A percentile compares a stretch with the other conserved stretches of the same genome.
phyloP scores from a whole-genome alignment of 2,888 invertebrate species.

The Cinara cedri region DNA sequence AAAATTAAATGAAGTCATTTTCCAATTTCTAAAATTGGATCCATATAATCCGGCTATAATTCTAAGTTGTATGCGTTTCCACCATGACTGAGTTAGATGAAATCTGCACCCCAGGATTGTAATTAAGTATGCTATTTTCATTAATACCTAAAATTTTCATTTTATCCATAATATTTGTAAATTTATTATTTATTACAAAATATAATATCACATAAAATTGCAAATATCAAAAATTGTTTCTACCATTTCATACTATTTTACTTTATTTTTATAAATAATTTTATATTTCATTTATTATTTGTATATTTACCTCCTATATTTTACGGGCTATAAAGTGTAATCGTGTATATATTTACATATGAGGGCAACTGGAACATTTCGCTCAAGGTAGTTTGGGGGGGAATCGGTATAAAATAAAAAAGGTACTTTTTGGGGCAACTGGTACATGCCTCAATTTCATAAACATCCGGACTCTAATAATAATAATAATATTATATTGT shows the following conservation, averaged over 20 bases:
- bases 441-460: too few species aligned
- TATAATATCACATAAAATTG: not conserved
- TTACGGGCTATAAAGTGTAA: not conserved
- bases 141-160: not conserved
- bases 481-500: too few species aligned
- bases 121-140: not conserved
- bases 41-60: not conserved
- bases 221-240: not conserved
- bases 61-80: not conserved
- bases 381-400: too few species aligned
- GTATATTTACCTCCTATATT: not conserved
- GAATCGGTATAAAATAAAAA: too few species aligned
- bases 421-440: too few species aligned
- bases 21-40: not conserved
- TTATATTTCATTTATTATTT: not conserved
- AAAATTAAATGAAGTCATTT: not conserved
- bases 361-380: too few species aligned
- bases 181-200: not conserved
- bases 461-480: too few species aligned
- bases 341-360: too few species aligned
- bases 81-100: not conserved
- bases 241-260: not conserved
- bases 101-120: too few species aligned
- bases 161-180: not conserved
- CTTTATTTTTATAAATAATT: constrained; percentile 1